These are phyloP conservation scores for Magallana gigas DNA, from an alignment of 1,140 invertebrate species.

Conservation along the genomic window DNA sequence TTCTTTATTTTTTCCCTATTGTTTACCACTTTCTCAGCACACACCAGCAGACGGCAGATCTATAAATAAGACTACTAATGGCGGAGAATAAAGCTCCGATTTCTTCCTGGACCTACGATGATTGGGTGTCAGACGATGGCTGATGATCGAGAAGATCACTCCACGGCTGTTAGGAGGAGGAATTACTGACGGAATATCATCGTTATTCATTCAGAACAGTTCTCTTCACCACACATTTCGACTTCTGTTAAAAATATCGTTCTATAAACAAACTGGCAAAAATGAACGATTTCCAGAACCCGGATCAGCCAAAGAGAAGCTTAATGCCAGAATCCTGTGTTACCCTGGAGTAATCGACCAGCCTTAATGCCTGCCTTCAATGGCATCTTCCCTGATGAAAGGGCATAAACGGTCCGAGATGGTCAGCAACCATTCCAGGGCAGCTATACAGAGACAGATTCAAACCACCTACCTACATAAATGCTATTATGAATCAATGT, in stretches of 20 bases:
- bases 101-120: background rate
- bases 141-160: background rate
- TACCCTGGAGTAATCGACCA: conserved; percentile 1
- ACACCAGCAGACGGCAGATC: too few species aligned
- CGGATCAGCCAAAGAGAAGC: background rate
- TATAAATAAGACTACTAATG: too few species aligned
- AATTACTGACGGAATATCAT: background rate
- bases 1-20: too few species aligned
- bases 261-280: conserved; percentile 23
- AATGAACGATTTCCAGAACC: conserved; percentile 21
- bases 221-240: background rate
- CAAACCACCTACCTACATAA: too few species aligned
- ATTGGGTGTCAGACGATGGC: conserved; percentile 1
- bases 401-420: background rate
- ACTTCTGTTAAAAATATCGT: conserved; percentile 30
- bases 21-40: too few species aligned
- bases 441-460: too few species aligned
- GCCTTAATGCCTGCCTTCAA: background rate
- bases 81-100: too few species aligned
- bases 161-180: background rate
- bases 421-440: too few species aligned
- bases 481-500: too few species aligned
- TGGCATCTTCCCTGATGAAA: background rate
- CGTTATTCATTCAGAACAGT: conserved; percentile 1
- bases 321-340: background rate